Evolutionary conservation across 2,797 vertebrate genomes (phyloP), one percentile per base, ranked within the genome.

Genomic region (Gambusia yucatana): DNA sequence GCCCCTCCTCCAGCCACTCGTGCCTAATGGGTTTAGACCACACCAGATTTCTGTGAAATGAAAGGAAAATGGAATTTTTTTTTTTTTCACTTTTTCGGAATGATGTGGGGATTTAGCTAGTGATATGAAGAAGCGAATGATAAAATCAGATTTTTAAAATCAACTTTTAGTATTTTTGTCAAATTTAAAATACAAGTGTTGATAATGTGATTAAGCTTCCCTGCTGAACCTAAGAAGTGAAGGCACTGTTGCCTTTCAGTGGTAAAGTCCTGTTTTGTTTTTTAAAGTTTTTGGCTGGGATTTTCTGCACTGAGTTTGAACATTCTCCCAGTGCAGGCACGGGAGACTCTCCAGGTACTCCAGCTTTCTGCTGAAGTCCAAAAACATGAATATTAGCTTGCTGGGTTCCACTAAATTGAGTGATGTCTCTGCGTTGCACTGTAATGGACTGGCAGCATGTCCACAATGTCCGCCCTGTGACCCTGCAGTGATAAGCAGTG

Each of bases 41-140:
- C 82, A 83, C 84, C 78, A 78, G 76, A 89, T 83, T 78, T 88
- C 79, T 84, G 78, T 89, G 78, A 90, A 90, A 91, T 78, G 81
- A 80, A 59, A 65, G 43, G 22, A 25, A n/a, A 39, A 50, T 69
- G n/a, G 69, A 28, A 33, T 44, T 71, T 13, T 57, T 33, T 33
- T 59, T 77, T 36, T 48, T 47, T 13, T 2, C 13, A 84, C 72
- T 61, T 33, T 28, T 77, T 63, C 47, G 46, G 80, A 82, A 84
- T 81, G 57, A 72, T 72, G 30, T 41, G 30, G 71, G 39, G 17
- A 78, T 69, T 46, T 79, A 25, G 65, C 75, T 41, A 79, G 75
- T 52, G 55, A 39, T 69, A 71, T 79, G 50, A 82, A 78, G 75
- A 78, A 20, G 48, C 22, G 28, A 47, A 11, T 57, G 43, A 77